A percentile compares a stretch with the other conserved stretches of the same genome.
Evolutionary conservation across 2,797 vertebrate genomes (phyloP).

Genomic region (Limnodromus scolopaceus): DNA sequence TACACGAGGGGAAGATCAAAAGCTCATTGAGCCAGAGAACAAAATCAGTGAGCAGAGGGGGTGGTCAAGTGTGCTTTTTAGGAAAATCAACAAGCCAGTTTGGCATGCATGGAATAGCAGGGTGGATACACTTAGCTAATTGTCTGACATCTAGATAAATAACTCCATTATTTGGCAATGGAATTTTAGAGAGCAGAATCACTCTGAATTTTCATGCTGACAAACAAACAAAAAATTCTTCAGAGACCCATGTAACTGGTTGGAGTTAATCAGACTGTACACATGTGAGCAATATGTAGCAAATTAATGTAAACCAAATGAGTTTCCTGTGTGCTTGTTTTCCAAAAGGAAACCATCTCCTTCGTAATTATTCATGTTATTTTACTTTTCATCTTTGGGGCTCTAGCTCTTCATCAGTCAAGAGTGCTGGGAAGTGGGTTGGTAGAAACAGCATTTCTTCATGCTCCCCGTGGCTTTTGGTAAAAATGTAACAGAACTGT

Average conservation of each 20-base stretch:
- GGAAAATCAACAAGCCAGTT: not conserved
- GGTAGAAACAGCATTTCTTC: not conserved
- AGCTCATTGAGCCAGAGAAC: not conserved
- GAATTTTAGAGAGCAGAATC: not conserved
- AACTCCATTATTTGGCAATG: not conserved
- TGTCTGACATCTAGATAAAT: not conserved
- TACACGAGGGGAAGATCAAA: not conserved
- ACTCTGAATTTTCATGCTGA: not conserved
- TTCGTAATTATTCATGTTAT: not conserved
- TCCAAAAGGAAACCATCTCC: not conserved
- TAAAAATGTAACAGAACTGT: not conserved
- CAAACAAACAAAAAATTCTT: not conserved
- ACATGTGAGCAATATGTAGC: not conserved
- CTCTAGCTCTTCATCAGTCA: not conserved
- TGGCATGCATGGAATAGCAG: not conserved
- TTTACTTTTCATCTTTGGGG: not conserved
- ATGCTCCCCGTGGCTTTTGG: not conserved
- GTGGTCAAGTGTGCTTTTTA: not conserved
- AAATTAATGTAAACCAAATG: conserved; percentile 18
- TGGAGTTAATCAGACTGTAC: not conserved
- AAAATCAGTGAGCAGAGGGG: not conserved
- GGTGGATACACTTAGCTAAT: not conserved
- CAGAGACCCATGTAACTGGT: not conserved
- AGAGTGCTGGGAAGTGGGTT: not conserved
- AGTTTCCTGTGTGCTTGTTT: not conserved